Conservation (phyloP, 2,113 vertebrate species). For the Otus sunia region DNA sequence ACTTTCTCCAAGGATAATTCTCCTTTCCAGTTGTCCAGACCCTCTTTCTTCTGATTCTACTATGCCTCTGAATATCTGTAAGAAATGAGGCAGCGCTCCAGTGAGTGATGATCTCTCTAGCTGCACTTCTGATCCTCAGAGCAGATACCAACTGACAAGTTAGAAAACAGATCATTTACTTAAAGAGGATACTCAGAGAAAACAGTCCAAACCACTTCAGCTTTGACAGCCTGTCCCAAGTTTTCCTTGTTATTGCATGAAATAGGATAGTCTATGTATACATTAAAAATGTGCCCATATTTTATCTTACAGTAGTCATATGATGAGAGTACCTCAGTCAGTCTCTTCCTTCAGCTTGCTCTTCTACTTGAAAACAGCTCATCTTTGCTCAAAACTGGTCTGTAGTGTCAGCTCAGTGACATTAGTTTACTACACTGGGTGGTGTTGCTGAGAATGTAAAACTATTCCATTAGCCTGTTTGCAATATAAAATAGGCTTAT, state of each 20-base stretch:
- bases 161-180: not conserved
- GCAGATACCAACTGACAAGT: not conserved
- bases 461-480: slow-evolving; percentile 27
- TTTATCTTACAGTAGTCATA: not conserved
- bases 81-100: not conserved
- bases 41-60: not conserved
- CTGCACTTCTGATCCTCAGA: not conserved
- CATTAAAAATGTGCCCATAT: not conserved
- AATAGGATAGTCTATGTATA: not conserved
- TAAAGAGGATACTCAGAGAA: not conserved
- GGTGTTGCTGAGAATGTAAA: not conserved
- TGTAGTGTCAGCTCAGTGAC: not conserved
- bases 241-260: not conserved
- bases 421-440: not conserved
- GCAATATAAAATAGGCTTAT: slow-evolving; percentile 7
- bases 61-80: not conserved
- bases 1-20: not conserved
- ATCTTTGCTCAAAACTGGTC: not conserved
- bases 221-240: not conserved
- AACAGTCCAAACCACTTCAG: not conserved
- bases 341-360: not conserved
- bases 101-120: not conserved
- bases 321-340: not conserved
- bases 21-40: not conserved
- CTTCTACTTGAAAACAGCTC: not conserved